Conservation (phyloP, 2,113 vertebrate genomes). For the Podarcis raffonei region DNA sequence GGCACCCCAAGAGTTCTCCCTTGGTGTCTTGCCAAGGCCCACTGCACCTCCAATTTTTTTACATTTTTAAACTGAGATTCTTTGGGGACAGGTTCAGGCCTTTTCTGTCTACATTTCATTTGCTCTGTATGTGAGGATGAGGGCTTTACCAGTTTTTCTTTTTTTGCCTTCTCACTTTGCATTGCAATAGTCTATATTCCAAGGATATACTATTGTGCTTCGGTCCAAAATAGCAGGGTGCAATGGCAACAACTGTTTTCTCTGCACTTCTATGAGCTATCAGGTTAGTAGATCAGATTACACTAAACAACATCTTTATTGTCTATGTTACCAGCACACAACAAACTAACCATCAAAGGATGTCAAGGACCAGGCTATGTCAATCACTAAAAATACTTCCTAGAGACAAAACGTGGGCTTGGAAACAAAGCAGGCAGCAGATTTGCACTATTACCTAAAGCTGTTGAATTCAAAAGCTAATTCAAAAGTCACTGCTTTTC, state of each 20-base stretch:
- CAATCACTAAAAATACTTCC: neutral
- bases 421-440: neutral
- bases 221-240: neutral
- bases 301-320: neutral
- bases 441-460: neutral
- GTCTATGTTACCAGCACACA: neutral
- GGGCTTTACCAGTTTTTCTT: too few species aligned
- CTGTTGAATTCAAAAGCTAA: neutral
- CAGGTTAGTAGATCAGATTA: neutral
- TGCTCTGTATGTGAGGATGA: too few species aligned
- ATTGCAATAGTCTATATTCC: neutral
- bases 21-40: too few species aligned
- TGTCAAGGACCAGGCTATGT: neutral
- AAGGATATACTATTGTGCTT: neutral
- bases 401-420: neutral
- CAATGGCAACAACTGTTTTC: neutral
- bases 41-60: too few species aligned
- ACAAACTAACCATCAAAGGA: neutral
- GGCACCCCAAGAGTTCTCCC: too few species aligned
- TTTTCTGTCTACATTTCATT: too few species aligned
- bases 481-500: conserved; percentile 36
- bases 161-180: too few species aligned
- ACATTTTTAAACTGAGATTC: too few species aligned
- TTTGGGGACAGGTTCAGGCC: too few species aligned
- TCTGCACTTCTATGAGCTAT: neutral